A percentile compares a stretch with the other conserved stretches of the same genome.
Evolutionary conservation across 2,888 invertebrate species (phyloP).

Genomic region (Amaurobius ferox): DNA sequence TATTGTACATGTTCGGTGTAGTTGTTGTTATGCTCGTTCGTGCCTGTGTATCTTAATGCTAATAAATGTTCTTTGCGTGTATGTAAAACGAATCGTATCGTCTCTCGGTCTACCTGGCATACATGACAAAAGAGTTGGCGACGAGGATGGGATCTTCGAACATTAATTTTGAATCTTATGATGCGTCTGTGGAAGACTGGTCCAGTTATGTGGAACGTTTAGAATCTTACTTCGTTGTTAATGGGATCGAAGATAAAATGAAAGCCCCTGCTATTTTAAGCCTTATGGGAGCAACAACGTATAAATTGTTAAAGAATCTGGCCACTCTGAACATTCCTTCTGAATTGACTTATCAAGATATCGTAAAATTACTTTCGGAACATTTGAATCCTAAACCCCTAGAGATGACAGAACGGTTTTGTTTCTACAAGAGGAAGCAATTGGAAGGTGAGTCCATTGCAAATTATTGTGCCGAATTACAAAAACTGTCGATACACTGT

Average conservation of each 20-base stretch:
- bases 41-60: conserved; percentile 39
- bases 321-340: conserved; percentile 40
- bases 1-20: conserved; percentile 35
- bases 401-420: conserved; percentile 44
- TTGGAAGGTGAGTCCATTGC: conserved; percentile 41
- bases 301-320: conserved; percentile 45
- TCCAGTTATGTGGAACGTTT: conserved; percentile 50
- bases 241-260: conserved; percentile 46
- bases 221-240: conserved; percentile 54
- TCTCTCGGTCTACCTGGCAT: conserved; percentile 50
- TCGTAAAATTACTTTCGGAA: conserved; percentile 45
- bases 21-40: conserved; percentile 41
- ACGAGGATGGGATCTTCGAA: conserved; percentile 33
- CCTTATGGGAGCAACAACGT: conserved; percentile 49
- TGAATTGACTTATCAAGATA: conserved; percentile 40
- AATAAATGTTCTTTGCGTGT: conserved; percentile 48
- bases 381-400: conserved; percentile 45
- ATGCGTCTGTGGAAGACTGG: conserved; percentile 54
- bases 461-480: conserved; percentile 43
- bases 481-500: conserved; percentile 43
- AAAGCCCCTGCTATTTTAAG: conserved; percentile 51
- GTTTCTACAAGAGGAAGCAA: conserved; percentile 41
- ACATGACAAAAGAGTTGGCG: conserved; percentile 41
- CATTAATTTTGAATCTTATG: conserved; percentile 34
- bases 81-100: conserved; percentile 52